phyloP scores from a whole-genome alignment of 2,113 vertebrate genomes.

The Centropus bengalensis region DNA sequence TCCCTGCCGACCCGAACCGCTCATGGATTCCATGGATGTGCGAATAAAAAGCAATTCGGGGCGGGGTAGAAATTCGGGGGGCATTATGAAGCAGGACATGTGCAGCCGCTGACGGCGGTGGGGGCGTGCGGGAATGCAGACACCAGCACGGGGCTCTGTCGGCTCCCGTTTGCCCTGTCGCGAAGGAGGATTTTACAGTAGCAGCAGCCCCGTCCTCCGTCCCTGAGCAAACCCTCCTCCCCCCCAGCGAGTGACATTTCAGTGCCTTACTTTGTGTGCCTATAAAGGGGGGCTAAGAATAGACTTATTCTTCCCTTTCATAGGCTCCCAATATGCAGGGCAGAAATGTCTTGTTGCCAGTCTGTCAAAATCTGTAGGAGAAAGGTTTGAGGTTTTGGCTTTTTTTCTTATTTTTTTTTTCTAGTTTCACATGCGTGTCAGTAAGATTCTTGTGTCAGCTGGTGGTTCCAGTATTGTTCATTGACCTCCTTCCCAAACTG shows the following conservation, averaged over 20 bases:
- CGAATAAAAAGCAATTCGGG: background rate
- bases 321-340: background rate
- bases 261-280: background rate
- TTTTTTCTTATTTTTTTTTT: background rate
- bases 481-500: background rate
- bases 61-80: too few relatives aligned
- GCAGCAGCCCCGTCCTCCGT: background rate
- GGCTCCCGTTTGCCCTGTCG: background rate
- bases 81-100: background rate
- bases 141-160: background rate
- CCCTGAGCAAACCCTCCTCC: background rate
- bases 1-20: too few relatives aligned
- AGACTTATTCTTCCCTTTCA: constrained; percentile 5
- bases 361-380: background rate
- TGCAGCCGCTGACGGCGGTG: background rate
- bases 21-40: background rate
- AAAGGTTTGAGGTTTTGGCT: background rate
- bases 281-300: background rate
- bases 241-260: background rate
- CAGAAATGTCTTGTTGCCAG: background rate
- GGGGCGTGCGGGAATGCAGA: background rate
- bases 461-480: background rate
- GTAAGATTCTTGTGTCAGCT: background rate
- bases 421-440: background rate
- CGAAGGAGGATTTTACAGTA: background rate